Evolutionary conservation across 2,888 invertebrate species (phyloP), one percentile per base, ranked within the genome.

Genomic region (Mimas tiliae): DNA sequence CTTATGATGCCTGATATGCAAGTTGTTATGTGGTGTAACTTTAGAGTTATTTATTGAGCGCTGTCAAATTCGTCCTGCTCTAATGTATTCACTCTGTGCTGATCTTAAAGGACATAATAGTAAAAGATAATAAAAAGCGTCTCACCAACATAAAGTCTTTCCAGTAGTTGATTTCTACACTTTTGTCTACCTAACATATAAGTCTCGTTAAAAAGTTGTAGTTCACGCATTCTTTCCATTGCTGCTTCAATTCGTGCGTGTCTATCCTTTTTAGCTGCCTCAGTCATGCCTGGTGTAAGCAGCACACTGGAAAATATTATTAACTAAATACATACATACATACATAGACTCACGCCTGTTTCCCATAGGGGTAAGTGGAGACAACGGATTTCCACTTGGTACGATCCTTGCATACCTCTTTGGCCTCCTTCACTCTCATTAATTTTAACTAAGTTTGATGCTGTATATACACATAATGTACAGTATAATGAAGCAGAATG

Each of bases 131-230:
- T 14, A 12, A 45, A 33, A 14, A 7, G n/a, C 12, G 3, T 38
- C 85, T 66, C 67, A 92, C 93, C 93, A 70, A 89, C 83, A 71
- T 79, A 85, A 0, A 90, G 70, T 52, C 76, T 84, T 65, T 91
- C 91, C 50, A 92, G 69, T 21, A 88, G 70, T 0, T 70, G 75
- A 42, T 79, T 79, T 11, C 92, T 79, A 0, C 34, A 71, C 70
- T 68, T 87, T 78, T 93, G 93, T 2, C 85, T 71, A 0, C 80
- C 83, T 6, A 89, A 73, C 0, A 92, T 84, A 12, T 76, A 68
- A 0, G 70, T 6, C 65, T 85, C 85, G 66, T 92, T 90, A 72
- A 77, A 88, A 0, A 48, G 9, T 68, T 93, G 90, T 6, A 92
- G 73, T n/a, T 90, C 88, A 0, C 72, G 71, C 88, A 89, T 89